A percentile compares a stretch with the other conserved stretches of the same genome.
Conservation (phyloP, 2,113 vertebrate species). For the Sus scrofa region T2T-Sscrofa CM000818.6:123206001-123206500, state of each 20-base stretch:
- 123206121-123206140: background rate
- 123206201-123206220: background rate
- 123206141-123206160: background rate
- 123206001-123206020: background rate
- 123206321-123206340: background rate
- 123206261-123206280: rapidly evolving
- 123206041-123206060: background rate
- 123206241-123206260: background rate
- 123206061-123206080: background rate
- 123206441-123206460: background rate
- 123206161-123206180: background rate
- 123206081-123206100: background rate
- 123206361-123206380: background rate
- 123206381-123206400: background rate
- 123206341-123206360: background rate
- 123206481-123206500: background rate
- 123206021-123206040: background rate
- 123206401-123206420: background rate
- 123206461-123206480: background rate
- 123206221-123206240: background rate
- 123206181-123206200: background rate
- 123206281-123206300: background rate
- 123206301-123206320: background rate
- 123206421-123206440: background rate
- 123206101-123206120: background rate